Conservation (phyloP, 2,113 vertebrate species). For the Ameiurus melas region DNA sequence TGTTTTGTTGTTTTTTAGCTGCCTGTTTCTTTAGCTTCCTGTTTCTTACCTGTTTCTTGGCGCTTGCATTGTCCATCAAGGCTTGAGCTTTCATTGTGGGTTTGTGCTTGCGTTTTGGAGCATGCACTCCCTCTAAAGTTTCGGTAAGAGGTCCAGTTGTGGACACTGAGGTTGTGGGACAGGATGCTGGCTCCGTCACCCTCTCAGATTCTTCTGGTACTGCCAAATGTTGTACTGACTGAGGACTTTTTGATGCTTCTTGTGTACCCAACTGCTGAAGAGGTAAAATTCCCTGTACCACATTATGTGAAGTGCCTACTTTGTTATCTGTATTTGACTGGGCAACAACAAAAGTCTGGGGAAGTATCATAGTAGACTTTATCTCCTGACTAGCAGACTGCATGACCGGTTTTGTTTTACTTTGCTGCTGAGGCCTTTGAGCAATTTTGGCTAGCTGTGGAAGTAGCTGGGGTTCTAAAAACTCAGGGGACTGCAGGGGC, state of each 20-base stretch:
- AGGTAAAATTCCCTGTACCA: constrained; percentile 25
- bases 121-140: neutral
- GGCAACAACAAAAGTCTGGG: constrained; percentile 60
- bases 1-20: neutral
- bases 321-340: constrained; percentile 36
- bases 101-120: constrained; percentile 53
- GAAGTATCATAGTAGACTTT: constrained; percentile 59
- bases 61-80: constrained; percentile 32
- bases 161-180: neutral
- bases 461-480: neutral
- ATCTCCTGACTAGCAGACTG: neutral
- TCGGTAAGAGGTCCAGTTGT: constrained; percentile 8
- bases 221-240: neutral
- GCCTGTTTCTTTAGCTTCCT: neutral
- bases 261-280: neutral
- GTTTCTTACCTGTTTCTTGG: neutral
- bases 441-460: neutral
- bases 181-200: neutral
- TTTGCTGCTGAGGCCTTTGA: neutral
- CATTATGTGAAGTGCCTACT: neutral
- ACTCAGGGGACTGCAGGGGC: neutral
- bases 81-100: constrained; percentile 53
- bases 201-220: neutral
- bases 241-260: neutral
- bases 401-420: neutral